These are phyloP conservation scores for Melinaea marsaeus DNA, from an alignment of 2,888 invertebrate species.

Conservation along the genomic window DNA sequence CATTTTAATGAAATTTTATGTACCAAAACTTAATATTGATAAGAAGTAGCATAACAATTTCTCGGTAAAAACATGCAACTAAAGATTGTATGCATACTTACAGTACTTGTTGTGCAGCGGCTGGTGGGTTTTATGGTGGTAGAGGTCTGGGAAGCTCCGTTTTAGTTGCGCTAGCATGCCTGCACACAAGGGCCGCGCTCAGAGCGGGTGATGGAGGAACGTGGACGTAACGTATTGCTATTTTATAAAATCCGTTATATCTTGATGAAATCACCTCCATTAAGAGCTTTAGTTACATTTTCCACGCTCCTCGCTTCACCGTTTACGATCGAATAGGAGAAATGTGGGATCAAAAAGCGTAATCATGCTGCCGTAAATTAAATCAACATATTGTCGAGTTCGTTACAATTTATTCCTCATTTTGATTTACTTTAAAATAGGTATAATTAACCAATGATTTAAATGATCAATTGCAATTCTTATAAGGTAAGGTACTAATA, in stretches of 20 bases:
- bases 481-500: slow-evolving; percentile 10
- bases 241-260: neutral
- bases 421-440: slow-evolving; percentile 8
- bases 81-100: slow-evolving; percentile 68
- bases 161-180: slow-evolving; percentile 93
- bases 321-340: slow-evolving; percentile 52
- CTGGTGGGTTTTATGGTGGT: slow-evolving; percentile 86
- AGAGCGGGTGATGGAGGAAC: slow-evolving; percentile 53
- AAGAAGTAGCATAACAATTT: slow-evolving; percentile 10
- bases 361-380: slow-evolving; percentile 64
- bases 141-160: slow-evolving; percentile 92
- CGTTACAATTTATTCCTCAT: neutral
- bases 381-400: slow-evolving; percentile 30
- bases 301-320: slow-evolving; percentile 50
- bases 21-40: slow-evolving; percentile 3
- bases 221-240: slow-evolving; percentile 14
- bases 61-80: slow-evolving; percentile 40
- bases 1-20: slow-evolving; percentile 5
- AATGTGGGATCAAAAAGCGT: slow-evolving; percentile 60
- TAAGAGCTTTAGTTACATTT: slow-evolving; percentile 9
- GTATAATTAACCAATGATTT: slow-evolving; percentile 28
- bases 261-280: neutral
- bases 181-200: slow-evolving; percentile 81
- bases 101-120: slow-evolving; percentile 85
- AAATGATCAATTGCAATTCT: slow-evolving; percentile 22